Evolutionary conservation across 2,797 vertebrate species (phyloP).

Genomic region (Ispidina picta): DNA sequence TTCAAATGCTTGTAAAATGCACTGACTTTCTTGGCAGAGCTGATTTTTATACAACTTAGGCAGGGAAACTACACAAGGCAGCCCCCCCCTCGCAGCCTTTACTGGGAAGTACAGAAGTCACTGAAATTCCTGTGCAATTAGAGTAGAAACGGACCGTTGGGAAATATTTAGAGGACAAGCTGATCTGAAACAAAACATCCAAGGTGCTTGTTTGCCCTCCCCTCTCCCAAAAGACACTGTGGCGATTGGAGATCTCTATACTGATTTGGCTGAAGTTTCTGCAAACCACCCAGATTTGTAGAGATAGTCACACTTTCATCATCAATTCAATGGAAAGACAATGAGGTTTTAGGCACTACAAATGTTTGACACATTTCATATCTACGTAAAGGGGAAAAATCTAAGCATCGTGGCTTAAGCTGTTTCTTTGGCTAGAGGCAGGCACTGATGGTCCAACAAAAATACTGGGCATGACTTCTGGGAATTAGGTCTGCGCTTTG

Average conservation of each 20-base stretch:
- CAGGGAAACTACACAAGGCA: not conserved
- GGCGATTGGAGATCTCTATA: not conserved
- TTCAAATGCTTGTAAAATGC: not conserved
- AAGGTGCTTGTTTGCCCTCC: not conserved
- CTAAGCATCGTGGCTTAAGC: not conserved
- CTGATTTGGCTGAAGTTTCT: not conserved
- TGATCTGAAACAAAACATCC: not conserved
- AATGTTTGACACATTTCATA: constrained; percentile 22
- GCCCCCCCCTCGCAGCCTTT: not conserved
- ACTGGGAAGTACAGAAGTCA: constrained; percentile 32
- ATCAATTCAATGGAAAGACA: not conserved
- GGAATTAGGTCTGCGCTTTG: not conserved
- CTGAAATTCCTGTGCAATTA: not conserved
- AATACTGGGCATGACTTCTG: constrained; percentile 1
- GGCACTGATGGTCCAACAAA: not conserved
- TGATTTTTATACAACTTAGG: not conserved
- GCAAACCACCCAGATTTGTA: not conserved
- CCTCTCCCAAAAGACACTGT: not conserved
- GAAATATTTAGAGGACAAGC: not conserved
- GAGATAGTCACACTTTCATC: not conserved
- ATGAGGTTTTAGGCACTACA: not conserved
- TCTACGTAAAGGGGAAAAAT: not conserved
- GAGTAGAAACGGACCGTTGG: not conserved
- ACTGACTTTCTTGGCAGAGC: not conserved
- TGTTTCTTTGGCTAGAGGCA: not conserved